A percentile compares a stretch with the other conserved stretches of the same genome.
Conservation (phyloP, 2,797 vertebrate genomes). For the Hemibagrus guttatus region DNA sequence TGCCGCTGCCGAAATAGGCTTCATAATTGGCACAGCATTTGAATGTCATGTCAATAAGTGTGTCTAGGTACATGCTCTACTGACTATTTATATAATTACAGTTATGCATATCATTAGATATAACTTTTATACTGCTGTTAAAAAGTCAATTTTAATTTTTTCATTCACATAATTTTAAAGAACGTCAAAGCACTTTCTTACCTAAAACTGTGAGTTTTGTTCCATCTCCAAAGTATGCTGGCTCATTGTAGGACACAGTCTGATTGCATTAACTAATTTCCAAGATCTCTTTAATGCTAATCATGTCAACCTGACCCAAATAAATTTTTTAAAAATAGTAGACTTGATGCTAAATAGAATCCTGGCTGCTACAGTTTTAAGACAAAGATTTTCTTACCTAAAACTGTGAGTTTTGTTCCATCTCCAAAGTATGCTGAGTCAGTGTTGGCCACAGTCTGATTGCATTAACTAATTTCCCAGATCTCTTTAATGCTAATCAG, state of each 20-base stretch:
- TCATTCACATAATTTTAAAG: neutral
- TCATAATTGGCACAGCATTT: slow-evolving; percentile 66
- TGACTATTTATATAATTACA: neutral
- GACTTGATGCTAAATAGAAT: neutral
- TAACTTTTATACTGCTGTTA: neutral
- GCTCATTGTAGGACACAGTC: slow-evolving; percentile 53
- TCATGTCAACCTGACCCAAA: neutral
- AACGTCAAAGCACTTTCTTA: neutral
- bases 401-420: slow-evolving; percentile 71
- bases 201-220: slow-evolving; percentile 53
- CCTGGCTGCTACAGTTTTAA: neutral
- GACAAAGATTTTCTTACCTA: slow-evolving; percentile 60
- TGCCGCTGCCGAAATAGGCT: slow-evolving; percentile 68
- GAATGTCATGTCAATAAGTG: slow-evolving; percentile 59
- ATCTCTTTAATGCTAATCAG: slow-evolving; percentile 1
- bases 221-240: slow-evolving; percentile 59
- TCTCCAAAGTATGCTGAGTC: slow-evolving; percentile 64
- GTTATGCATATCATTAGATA: neutral
- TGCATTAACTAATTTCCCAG: slow-evolving; percentile 17
- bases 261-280: slow-evolving; percentile 19
- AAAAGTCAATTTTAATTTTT: neutral
- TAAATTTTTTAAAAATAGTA: neutral
- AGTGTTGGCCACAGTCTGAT: slow-evolving; percentile 62
- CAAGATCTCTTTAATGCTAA: slow-evolving; percentile 1
- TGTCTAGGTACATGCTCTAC: slow-evolving; percentile 19